Conservation (phyloP, 2,888 invertebrate species). For the Lasioglossum marginatum region DNA sequence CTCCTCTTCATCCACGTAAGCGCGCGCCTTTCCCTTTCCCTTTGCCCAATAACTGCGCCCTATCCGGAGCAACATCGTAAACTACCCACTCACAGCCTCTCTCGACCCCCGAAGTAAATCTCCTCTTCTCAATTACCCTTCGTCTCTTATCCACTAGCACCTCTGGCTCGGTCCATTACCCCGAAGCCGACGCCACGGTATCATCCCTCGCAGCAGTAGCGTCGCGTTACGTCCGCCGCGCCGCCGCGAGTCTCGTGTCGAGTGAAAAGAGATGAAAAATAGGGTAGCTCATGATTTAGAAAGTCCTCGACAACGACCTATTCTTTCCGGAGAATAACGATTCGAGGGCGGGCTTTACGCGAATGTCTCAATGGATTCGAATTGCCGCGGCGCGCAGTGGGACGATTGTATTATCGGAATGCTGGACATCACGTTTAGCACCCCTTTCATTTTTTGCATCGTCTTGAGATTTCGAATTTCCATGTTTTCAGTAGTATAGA, state of each 20-base stretch:
- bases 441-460: no score
- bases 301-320: background rate
- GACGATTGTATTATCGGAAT: no score
- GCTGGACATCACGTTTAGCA: no score
- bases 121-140: constrained; percentile 84
- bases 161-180: constrained; percentile 77
- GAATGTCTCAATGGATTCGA: constrained; percentile 4
- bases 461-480: no score
- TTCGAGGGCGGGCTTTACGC: background rate
- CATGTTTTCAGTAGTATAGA: no score
- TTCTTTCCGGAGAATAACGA: background rate
- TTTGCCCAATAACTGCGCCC: constrained; percentile 69
- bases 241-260: constrained; percentile 14
- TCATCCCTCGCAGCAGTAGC: constrained; percentile 57
- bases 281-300: constrained; percentile 38
- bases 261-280: constrained; percentile 56
- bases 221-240: constrained; percentile 12
- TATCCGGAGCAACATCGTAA: constrained; percentile 75
- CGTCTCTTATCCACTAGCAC: constrained; percentile 63
- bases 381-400: background rate
- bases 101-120: constrained; percentile 79
- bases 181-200: constrained; percentile 66
- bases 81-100: constrained; percentile 67
- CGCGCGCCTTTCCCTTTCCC: constrained; percentile 39
- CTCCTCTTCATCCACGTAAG: constrained; percentile 44